Evolutionary conservation across 2,888 invertebrate genomes (phyloP).

Genomic region (Cryptus armator): DNA sequence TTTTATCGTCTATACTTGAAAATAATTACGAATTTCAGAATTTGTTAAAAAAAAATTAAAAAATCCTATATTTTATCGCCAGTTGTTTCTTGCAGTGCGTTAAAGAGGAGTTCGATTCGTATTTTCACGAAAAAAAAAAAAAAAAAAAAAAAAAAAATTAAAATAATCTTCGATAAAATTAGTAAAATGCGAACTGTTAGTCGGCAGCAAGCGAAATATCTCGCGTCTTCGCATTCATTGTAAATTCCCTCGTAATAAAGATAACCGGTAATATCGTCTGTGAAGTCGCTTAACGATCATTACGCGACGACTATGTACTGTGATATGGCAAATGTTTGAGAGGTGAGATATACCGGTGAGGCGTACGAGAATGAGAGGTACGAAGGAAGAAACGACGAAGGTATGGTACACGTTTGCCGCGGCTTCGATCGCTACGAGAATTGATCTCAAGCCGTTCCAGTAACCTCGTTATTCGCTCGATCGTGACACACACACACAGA

Average conservation of each 20-base stretch:
- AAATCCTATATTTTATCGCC: neutral
- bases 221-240: neutral
- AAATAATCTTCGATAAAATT: no score
- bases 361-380: conserved; percentile 24
- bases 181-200: no score
- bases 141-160: no score
- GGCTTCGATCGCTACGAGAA: conserved; percentile 71
- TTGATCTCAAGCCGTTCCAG: conserved; percentile 78
- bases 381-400: conserved; percentile 16
- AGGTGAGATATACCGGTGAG: neutral
- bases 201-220: no score
- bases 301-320: neutral
- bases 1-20: no score
- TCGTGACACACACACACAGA: conserved; percentile 40
- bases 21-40: no score
- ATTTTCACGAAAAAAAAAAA: no score
- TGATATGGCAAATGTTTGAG: neutral
- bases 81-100: no score
- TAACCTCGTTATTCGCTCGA: conserved; percentile 79
- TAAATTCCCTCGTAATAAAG: neutral
- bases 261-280: neutral
- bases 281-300: conserved; percentile 18
- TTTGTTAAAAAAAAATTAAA: neutral
- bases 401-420: conserved; percentile 31
- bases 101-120: no score